Evolutionary conservation across 64 coral and sea anemone species (phyloP), one percentile per base, ranked within the genome.

Genomic region (Montipora cactus): DNA sequence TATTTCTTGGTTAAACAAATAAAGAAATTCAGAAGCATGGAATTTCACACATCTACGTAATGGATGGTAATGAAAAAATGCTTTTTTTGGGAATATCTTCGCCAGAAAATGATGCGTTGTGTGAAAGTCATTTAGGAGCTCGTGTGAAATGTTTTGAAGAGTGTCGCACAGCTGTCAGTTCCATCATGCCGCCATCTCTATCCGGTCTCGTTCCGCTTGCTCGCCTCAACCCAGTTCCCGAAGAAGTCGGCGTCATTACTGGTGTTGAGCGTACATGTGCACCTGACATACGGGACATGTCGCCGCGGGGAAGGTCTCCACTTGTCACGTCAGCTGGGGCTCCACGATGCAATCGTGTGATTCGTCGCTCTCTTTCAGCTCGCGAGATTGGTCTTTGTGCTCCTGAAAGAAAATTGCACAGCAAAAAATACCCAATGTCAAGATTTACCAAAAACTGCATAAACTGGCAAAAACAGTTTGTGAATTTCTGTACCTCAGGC

Each of bases 241-340:
- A 91, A 22, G 82, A 85, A 7, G 96, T 84, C 15, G 96, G 75
- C 37, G 88, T 93, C 96, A 97, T 97, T 14, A 92, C 96, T 50
- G 96, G 96, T 44, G 96, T 97, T n/a, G 96, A 97, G 16, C 96
- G 93, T 1, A 97, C 93, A 74, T 95, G 96, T 4, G 96, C 86
- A 12, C 96, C 96, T 20, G 96, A 97, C 96, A 97, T 97, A 8
- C 96, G 80, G 4, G 96, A 95, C 44, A 97, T 95, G 58, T 97
- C 96, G 66, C 95, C 92, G 3, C 92, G 96, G 14, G 96, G 79
- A 15, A 97, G 37, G 46, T 97, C 96, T 44, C 82, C 88, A 44
- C 93, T 84, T 59, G 57, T 88, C 14, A 94, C 75, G 5, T 94
- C 93, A 59, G 96, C 96, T 46, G 96, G 96, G 2, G 96, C 92